These are phyloP conservation scores for Drosophila demipolita DNA, from an alignment of 2,888 invertebrate species.

Conservation along the genomic window DNA sequence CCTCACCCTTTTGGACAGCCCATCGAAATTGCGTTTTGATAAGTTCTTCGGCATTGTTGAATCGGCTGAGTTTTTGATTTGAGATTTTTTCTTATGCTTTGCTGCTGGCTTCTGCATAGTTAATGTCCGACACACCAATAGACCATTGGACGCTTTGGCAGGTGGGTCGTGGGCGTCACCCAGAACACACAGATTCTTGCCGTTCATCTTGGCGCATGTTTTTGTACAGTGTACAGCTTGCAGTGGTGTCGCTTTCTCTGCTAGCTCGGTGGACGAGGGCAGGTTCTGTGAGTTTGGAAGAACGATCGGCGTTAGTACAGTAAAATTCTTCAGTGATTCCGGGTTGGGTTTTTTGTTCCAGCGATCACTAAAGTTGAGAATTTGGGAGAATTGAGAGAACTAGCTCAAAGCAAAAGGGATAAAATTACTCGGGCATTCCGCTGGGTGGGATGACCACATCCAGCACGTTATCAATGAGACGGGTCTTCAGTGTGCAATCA, in stretches of 20 bases:
- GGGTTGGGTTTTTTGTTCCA: slow-evolving; percentile 93
- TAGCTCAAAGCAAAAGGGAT: background rate
- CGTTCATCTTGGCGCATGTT: background rate
- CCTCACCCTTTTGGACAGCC: slow-evolving; percentile 4
- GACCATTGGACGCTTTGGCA: background rate
- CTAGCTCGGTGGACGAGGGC: background rate
- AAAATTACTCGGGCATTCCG: slow-evolving; percentile 90
- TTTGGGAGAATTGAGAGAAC: background rate
- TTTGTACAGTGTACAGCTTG: background rate
- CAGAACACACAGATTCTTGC: slow-evolving; percentile 1
- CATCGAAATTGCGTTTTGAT: background rate
- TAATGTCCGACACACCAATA: background rate
- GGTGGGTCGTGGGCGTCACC: background rate
- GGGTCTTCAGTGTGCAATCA: slow-evolving; percentile 96
- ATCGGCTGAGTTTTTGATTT: background rate
- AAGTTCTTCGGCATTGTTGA: slow-evolving; percentile 14
- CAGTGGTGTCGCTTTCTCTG: background rate
- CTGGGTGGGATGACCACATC: slow-evolving; percentile 95
- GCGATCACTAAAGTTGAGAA: slow-evolving; percentile 86
- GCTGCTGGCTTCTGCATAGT: background rate
- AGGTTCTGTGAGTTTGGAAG: slow-evolving; percentile 2
- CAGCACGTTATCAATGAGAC: slow-evolving; percentile 96
- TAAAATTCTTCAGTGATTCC: slow-evolving; percentile 92
- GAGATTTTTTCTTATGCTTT: background rate
- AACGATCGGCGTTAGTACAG: slow-evolving; percentile 39